Base-by-base conservation (phyloP, 2,888 invertebrate species). In the Hypolimnas misippus region DNA sequence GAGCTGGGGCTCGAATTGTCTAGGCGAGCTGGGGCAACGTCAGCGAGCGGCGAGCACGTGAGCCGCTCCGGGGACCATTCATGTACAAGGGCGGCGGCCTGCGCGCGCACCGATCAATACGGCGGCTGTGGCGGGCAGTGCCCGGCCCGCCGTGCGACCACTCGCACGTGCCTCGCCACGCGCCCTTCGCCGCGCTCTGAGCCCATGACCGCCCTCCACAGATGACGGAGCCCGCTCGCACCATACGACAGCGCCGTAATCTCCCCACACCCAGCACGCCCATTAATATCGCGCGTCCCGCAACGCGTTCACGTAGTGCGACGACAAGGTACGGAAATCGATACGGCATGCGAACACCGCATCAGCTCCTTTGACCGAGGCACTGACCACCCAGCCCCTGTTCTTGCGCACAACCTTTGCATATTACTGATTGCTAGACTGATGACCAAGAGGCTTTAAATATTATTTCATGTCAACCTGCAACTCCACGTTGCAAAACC, bases 201-300 rank as follows among this genome's bases (percentile, higher is more conserved):
- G 77, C 86, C 82, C 89, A 89, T 89, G 87, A 83, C 83, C 86
- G 85, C 87, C 86, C 83, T 79, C 83, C 86, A 89, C 90, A 92
- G 89, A 90, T 88, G 93, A 93, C 93, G 92, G 89, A 89, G 87
- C 90, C 91, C 89, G 84, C 82, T 89, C 84, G 83, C 83, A 79
- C 82, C 84, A 81, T 74, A 75, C 83, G 73, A 84, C 77, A 77
- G 76, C 81, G 78, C 79, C 71, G 76, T 79, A 74, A 76, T 74
- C 76, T 73, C 84, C 85, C 86, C 79, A 78, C 79, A 76, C 77
- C 82, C 84, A 81, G 81, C 82, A 81, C 85, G 82, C 84, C 73
- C 80, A 73, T 72, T 70, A 76, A 75, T 76, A 76, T 78, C 76
- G 77, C 79, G 77, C 74, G 52, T 38, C 57, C 65, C 63, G 66